Conservation (phyloP, 1,140 invertebrate species). For the Pogonognathellus flavescens region DNA sequence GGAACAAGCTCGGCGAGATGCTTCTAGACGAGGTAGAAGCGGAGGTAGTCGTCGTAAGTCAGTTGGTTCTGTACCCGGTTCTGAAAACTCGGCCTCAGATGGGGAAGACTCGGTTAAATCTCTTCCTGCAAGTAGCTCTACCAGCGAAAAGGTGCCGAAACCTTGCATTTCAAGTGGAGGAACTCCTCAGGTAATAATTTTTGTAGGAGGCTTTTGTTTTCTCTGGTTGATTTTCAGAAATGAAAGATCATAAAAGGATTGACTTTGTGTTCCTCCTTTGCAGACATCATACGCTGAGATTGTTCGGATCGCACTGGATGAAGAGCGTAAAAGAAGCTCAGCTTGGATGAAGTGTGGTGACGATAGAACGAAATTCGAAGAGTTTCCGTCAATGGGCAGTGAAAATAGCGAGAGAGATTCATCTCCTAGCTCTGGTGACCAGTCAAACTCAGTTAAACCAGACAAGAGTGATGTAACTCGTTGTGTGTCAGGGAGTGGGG, state of each 20-base stretch:
- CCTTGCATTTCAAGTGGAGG: slow-evolving; percentile 44
- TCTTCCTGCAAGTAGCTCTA: slow-evolving; percentile 36
- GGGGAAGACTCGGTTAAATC: slow-evolving; percentile 52
- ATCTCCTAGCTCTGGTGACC: neutral
- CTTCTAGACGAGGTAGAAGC: neutral
- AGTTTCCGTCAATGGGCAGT: neutral
- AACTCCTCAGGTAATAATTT: slow-evolving; percentile 47
- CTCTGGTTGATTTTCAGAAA: too few relatives aligned
- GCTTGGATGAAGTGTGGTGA: neutral
- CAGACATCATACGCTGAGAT: slow-evolving; percentile 19
- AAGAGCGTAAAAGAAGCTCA: neutral
- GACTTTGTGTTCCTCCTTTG: neutral
- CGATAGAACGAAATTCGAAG: neutral
- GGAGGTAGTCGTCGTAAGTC: slow-evolving; percentile 36
- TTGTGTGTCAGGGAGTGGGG: neutral
- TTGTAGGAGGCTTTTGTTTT: neutral
- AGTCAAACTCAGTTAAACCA: too few relatives aligned
- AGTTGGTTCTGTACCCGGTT: slow-evolving; percentile 50
- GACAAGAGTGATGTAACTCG: neutral
- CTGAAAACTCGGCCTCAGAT: slow-evolving; percentile 51
- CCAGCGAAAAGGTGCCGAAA: slow-evolving; percentile 38
- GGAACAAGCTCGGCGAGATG: slow-evolving; percentile 11
- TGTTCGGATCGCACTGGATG: slow-evolving; percentile 2
- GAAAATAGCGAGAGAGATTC: neutral
- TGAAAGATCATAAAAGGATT: too few relatives aligned